Evolutionary conservation across 2,888 invertebrate genomes (phyloP).

Genomic region (Drosophila koepferae): DNA sequence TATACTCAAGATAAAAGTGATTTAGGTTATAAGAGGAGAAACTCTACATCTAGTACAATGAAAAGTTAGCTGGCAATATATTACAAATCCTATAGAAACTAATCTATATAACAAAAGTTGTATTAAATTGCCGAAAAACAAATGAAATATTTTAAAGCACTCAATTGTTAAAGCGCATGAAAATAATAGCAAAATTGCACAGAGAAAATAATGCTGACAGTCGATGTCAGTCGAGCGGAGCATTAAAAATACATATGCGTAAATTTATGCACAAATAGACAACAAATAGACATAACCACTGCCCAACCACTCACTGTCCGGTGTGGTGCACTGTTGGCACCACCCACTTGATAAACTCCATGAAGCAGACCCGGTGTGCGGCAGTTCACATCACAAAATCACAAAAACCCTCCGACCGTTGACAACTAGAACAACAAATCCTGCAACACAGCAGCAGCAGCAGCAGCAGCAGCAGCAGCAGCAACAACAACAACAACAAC

Average conservation of each 20-base stretch:
- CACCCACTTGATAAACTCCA: conserved; percentile 33
- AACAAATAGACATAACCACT: conserved; percentile 35
- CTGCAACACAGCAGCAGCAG: conserved; percentile 26
- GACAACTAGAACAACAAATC: conserved; percentile 33
- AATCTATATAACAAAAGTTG: not conserved
- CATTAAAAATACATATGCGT: conserved; percentile 75
- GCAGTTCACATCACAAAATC: conserved; percentile 76
- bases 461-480: conserved; percentile 25
- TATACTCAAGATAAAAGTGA: not conserved
- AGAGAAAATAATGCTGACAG: conserved; percentile 77
- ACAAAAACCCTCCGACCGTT: conserved; percentile 57
- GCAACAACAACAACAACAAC: conserved; percentile 38
- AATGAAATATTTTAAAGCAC: not conserved
- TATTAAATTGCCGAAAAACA: not conserved
- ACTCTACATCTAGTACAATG: not conserved
- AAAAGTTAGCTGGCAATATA: not conserved
- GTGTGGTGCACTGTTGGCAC: conserved; percentile 6
- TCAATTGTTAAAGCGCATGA: conserved; percentile 45
- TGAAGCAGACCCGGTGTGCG: conserved; percentile 33
- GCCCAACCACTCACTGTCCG: conserved; percentile 9
- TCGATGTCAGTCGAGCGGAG: conserved; percentile 74
- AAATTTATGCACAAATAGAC: conserved; percentile 75
- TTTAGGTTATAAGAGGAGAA: not conserved
- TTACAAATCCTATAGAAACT: not conserved
- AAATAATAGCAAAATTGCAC: conserved; percentile 49